Percentiles rank a stretch among this genome's conserved stretches.
Conservation (phyloP, 2,888 invertebrate genomes). For the Nemotelus pantherinus region DNA sequence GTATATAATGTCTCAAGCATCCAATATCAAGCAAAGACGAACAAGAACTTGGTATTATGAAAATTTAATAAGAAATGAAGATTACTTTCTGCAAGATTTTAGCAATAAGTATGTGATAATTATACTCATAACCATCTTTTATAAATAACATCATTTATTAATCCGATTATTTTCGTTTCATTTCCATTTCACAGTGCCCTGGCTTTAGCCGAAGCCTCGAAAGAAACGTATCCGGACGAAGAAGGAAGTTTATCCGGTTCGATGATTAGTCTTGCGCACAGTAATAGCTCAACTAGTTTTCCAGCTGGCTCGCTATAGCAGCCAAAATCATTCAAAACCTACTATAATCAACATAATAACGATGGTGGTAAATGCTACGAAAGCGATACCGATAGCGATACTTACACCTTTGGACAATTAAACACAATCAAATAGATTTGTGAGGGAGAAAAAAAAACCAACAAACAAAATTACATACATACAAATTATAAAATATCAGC, state of each 20-base stretch:
- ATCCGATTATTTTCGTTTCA: too few species aligned
- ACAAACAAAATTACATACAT: background rate
- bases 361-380: background rate
- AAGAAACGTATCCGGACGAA: constrained; percentile 88
- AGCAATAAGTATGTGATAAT: too few species aligned
- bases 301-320: constrained; percentile 81
- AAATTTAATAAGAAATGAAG: too few species aligned
- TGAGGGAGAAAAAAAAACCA: background rate
- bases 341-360: constrained; percentile 28
- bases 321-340: background rate
- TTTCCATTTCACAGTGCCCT: constrained; percentile 72
- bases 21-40: too few species aligned
- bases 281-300: constrained; percentile 93
- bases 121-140: too few species aligned
- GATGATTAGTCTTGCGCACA: constrained; percentile 93
- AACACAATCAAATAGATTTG: background rate
- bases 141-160: too few species aligned
- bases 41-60: too few species aligned
- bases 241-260: constrained; percentile 93
- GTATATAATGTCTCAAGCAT: too few species aligned
- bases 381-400: background rate
- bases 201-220: constrained; percentile 90
- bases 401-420: background rate
- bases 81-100: too few species aligned
- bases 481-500: background rate